A percentile compares a stretch with the other conserved stretches of the same genome.
These are phyloP conservation scores for Nomada ferruginata DNA, from an alignment of 2,888 invertebrate genomes.

Conservation along the genomic window DNA sequence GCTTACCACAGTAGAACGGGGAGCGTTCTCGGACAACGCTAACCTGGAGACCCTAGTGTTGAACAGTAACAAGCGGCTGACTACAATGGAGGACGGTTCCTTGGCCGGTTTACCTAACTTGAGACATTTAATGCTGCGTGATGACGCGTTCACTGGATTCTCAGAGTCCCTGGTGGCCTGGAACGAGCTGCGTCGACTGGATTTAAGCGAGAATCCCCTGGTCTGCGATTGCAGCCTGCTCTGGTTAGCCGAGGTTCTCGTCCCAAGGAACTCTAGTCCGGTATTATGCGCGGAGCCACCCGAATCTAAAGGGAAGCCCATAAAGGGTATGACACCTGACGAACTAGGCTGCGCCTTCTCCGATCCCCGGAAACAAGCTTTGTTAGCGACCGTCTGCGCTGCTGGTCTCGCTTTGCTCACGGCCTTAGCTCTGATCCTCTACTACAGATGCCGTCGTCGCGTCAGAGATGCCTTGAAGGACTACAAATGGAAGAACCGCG, in stretches of 20 bases:
- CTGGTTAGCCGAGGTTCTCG: conserved; percentile 91
- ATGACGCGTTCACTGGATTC: conserved; percentile 91
- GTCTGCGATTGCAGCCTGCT: conserved; percentile 92
- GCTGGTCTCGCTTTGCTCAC: conserved; percentile 90
- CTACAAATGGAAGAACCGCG: conserved; percentile 91
- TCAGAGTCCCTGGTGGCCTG: conserved; percentile 93
- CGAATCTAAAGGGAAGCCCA: conserved; percentile 88
- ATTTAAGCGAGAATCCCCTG: conserved; percentile 93
- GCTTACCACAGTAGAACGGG: conserved; percentile 90
- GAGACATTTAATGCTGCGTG: conserved; percentile 90
- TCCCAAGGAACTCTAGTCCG: conserved; percentile 88
- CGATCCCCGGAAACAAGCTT: conserved; percentile 91
- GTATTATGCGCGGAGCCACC: conserved; percentile 91
- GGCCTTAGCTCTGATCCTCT: conserved; percentile 89
- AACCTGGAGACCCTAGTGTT: conserved; percentile 92
- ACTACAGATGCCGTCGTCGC: conserved; percentile 91
- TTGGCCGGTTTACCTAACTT: conserved; percentile 92
- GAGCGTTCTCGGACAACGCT: conserved; percentile 91
- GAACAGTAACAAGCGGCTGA: conserved; percentile 91
- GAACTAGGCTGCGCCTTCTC: conserved; percentile 93
- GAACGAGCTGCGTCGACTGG: conserved; percentile 90
- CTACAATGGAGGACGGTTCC: conserved; percentile 90
- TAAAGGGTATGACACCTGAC: conserved; percentile 88
- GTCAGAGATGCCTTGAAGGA: conserved; percentile 93
- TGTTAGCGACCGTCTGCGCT: conserved; percentile 91